Base-by-base conservation (phyloP, 2,888 invertebrate species). In the Aromia moschata region DNA sequence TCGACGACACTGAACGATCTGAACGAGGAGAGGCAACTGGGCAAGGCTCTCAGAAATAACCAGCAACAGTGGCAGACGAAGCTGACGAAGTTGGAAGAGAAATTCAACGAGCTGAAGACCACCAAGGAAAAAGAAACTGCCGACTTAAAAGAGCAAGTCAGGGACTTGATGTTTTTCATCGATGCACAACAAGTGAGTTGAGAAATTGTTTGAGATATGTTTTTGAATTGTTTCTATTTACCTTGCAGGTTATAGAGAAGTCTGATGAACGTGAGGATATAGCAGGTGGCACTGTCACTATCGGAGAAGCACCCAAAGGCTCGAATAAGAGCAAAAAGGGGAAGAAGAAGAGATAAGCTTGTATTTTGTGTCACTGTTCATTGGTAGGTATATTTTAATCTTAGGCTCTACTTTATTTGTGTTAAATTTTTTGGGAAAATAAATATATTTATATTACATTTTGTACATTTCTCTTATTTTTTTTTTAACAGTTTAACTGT, bases 91-190 rank as follows among this genome's bases (percentile, higher is more conserved):
- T 72, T 89, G 11, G 87, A 89, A 67, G 81, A 83, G 55, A 83
- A 62, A 69, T 80, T 52, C 78, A 82, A 60, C 67, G 84, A 76
- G 79, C 80, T 58, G 57, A 74, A 77, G 77, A 76, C 68, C 74
- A 81, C 64, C 73, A 85, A 85, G 66, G 84, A 86, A 54, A 73
- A 80, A 43, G 89, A 96, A 85, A 85, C 96, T n/a, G 69, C 81
- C 0, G 95, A 96, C 14, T 83, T 98, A 20, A 89, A 91, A 68
- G 98, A 98, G 72, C 96, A 99, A 83, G 85, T 99, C 5, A 86
- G 94, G 30, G 99, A 99, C 84, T 85, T 99, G 45, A 96, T 98
- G 96, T 96, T 98, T 83, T 97, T 92, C 79, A 87, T 99, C 71
- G 94, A 97, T 69, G 97, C 96, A 0, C 92, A 93, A 77, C 74